Evolutionary conservation across 2,797 vertebrate species (phyloP).

Genomic region (Eospalax fontanierii): DNA sequence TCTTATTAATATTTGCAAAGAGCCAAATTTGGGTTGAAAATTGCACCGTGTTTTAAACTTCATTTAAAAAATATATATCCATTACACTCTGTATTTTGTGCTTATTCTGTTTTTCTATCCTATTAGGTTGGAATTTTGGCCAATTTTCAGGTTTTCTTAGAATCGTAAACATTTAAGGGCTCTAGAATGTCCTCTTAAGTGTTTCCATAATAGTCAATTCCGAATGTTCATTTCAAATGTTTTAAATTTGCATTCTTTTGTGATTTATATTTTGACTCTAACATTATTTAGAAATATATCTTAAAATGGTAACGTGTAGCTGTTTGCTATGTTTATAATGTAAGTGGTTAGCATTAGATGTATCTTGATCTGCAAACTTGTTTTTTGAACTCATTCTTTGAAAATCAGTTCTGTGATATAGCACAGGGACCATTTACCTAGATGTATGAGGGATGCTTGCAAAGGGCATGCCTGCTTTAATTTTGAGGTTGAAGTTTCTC

Average conservation of each 20-base stretch:
- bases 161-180: neutral
- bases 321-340: constrained; percentile 3
- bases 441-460: neutral
- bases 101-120: constrained; percentile 11
- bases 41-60: neutral
- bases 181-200: neutral
- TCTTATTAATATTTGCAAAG: neutral
- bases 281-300: constrained; percentile 2
- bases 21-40: neutral
- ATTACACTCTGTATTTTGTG: neutral
- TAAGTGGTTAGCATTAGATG: constrained; percentile 11
- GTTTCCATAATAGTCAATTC: neutral
- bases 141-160: neutral
- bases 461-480: neutral
- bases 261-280: neutral
- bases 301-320: neutral
- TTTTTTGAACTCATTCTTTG: neutral
- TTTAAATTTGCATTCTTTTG: neutral
- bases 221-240: constrained; percentile 35
- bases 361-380: neutral
- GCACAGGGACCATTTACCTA: neutral
- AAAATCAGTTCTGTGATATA: neutral
- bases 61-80: neutral
- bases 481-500: constrained; percentile 13
- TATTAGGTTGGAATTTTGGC: constrained; percentile 26